Base-by-base conservation (phyloP, 1,140 invertebrate species). In the Anastrepha obliqua region DNA sequence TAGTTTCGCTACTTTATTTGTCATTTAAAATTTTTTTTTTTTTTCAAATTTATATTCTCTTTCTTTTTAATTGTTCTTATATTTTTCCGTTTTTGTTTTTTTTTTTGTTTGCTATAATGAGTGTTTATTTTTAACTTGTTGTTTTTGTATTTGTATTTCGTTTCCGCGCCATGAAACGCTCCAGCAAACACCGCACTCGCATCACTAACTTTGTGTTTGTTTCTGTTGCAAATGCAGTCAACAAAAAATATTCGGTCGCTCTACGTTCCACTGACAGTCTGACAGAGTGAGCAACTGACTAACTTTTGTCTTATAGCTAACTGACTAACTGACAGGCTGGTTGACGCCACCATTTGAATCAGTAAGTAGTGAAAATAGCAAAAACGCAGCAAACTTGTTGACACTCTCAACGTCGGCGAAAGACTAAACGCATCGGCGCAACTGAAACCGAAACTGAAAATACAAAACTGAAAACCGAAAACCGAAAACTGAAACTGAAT, bases 401-500 rank as follows among this genome's bases (percentile, higher is more conserved):
- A 9, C 74, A 81, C 74, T 81, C 74, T 81, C 74, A 81, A 55
- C n/a, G 47, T 81, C 47, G 74, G 74, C 74, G 42, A 81, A 42
- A 81, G 44, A 81, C 74, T 81, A 51, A 81, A 81, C 74, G 74
- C 74, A 81, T 81, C 74, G 47, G n/a, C 74, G 74, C 74, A 81
- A 81, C 74, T 81, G 74, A 81, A 81, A 81, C 47, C n/a, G 74
- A 81, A 81, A 81, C 47, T 81, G 74, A 81, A 81, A 81, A 74
- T 47, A 6, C 70, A 42, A 74, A 74, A 55, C 47, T 81, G 74
- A 51, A 81, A 81, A 81, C 47, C 47, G 42, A 74, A 81, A 81
- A 44, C 44, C 44, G n/a, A 81, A 81, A 81, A 81, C 42, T 81
- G 74, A 81, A 81, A 81, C 74, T 58, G 74, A 81, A 81, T 81